A percentile compares a stretch with the other conserved stretches of the same genome.
phyloP scores from a whole-genome alignment of 2,113 vertebrate genomes.

The Gambusia holbrooki region DNA sequence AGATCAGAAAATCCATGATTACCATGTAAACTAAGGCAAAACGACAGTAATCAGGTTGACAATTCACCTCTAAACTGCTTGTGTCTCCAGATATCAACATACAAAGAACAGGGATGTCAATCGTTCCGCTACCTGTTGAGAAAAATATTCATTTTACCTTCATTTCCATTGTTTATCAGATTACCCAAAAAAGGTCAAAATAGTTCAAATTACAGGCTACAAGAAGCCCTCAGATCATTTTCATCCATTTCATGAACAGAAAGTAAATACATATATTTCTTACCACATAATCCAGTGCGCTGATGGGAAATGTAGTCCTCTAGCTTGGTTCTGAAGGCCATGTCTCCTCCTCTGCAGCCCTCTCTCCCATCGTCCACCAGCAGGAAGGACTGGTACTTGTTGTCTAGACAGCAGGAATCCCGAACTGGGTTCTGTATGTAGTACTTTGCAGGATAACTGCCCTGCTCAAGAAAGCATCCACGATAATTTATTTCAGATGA shows the following conservation, averaged over 20 bases:
- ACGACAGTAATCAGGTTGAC: neutral
- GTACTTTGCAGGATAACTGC: constrained; percentile 86
- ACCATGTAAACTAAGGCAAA: neutral
- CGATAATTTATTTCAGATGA: neutral
- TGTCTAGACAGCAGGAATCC: constrained; percentile 82
- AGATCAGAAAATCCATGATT: neutral
- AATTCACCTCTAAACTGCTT: constrained; percentile 83
- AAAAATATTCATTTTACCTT: neutral
- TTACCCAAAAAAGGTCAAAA: too few relatives aligned
- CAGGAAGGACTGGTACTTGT: constrained; percentile 90
- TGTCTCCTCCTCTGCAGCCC: constrained; percentile 80
- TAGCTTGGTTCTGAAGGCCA: constrained; percentile 81
- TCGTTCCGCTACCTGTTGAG: constrained; percentile 82
- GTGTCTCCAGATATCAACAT: constrained; percentile 85
- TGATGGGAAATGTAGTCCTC: constrained; percentile 86
- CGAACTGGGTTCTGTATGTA: constrained; percentile 46
- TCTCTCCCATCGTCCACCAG: constrained; percentile 88
- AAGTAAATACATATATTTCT: constrained; percentile 40
- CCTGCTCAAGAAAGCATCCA: constrained; percentile 71
- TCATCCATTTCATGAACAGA: neutral
- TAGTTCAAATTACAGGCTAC: neutral
- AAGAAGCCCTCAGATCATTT: neutral
- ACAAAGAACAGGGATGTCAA: constrained; percentile 90
- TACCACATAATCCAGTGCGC: constrained; percentile 85
- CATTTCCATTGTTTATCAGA: too few relatives aligned